These are phyloP conservation scores for Gavialis gangeticus DNA, from an alignment of 2,113 vertebrate genomes.

Conservation along the genomic window DNA sequence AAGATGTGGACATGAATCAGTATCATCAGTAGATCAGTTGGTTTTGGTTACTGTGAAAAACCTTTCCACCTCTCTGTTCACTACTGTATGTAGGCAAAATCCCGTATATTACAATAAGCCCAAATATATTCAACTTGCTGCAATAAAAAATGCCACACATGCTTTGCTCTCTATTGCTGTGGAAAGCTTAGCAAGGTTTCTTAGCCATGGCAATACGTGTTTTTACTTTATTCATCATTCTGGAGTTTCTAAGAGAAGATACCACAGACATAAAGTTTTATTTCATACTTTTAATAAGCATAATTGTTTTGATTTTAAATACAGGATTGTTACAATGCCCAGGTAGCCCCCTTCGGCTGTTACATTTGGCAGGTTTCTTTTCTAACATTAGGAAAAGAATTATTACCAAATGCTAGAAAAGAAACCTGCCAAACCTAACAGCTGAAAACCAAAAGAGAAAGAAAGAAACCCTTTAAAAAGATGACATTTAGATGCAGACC, in stretches of 20 bases:
- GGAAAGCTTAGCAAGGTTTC: not conserved
- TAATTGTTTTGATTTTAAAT: not conserved
- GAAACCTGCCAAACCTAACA: slow-evolving; percentile 55
- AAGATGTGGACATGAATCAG: no score
- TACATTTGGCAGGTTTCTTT: slow-evolving; percentile 62
- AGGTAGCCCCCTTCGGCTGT: slow-evolving; percentile 60
- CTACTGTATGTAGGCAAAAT: not conserved
- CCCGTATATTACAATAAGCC: not conserved
- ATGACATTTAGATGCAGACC: not conserved
- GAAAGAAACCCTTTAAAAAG: not conserved
- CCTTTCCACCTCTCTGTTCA: no score
- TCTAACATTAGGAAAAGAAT: slow-evolving; percentile 66
- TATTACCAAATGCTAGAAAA: slow-evolving; percentile 66
- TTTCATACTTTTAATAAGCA: not conserved
- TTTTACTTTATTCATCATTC: not conserved
- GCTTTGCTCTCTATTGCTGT: not conserved
- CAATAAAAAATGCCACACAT: rapidly evolving
- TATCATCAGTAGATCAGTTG: no score
- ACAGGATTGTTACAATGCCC: slow-evolving; percentile 25
- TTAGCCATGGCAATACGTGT: rapidly evolving
- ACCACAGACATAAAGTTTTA: not conserved
- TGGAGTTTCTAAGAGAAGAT: not conserved
- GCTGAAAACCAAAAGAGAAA: not conserved
- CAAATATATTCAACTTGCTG: not conserved
- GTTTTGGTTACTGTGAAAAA: no score